phyloP scores from a whole-genome alignment of 2,888 invertebrate genomes.

The Drosophila neutralis region DNA sequence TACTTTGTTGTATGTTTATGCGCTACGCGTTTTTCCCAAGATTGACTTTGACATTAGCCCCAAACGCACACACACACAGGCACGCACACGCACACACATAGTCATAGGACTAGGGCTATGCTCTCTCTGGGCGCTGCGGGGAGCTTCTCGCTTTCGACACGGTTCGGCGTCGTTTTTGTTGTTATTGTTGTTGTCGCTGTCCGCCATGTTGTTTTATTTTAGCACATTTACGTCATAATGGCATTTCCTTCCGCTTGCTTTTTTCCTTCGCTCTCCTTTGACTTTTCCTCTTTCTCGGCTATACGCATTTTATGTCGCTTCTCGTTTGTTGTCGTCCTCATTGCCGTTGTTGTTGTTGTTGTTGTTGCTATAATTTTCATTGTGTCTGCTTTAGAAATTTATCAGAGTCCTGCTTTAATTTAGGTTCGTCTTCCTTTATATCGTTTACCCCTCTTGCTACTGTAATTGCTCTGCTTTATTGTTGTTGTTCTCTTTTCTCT shows the following conservation, averaged over 20 bases:
- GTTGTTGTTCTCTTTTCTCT: constrained; percentile 21
- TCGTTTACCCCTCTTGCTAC: constrained; percentile 36
- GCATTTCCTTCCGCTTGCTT: constrained; percentile 76
- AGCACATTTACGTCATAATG: constrained; percentile 82
- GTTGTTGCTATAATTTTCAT: constrained; percentile 62
- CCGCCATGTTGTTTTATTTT: constrained; percentile 81
- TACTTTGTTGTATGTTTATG: constrained; percentile 75
- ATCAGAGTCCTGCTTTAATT: constrained; percentile 60
- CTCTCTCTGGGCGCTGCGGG: constrained; percentile 55
- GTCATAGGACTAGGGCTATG: constrained; percentile 24
- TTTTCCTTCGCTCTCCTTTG: constrained; percentile 55
- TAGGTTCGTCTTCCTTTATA: constrained; percentile 54
- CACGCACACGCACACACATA: constrained; percentile 33
- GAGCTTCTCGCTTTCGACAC: constrained; percentile 69
- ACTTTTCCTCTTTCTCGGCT: constrained; percentile 63
- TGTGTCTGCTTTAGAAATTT: constrained; percentile 66
- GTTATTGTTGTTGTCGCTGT: constrained; percentile 58
- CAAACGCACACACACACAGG: constrained; percentile 50
- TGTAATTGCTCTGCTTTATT: constrained; percentile 71
- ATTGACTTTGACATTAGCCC: constrained; percentile 82
- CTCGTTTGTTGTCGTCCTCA: constrained; percentile 13
- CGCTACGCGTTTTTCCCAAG: constrained; percentile 81
- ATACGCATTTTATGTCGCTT: constrained; percentile 64
- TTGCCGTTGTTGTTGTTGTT: constrained; percentile 7
- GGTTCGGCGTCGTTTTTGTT: constrained; percentile 49